Evolutionary conservation across 2,113 vertebrate genomes (phyloP).

Genomic region (Platichthys stellatus): DNA sequence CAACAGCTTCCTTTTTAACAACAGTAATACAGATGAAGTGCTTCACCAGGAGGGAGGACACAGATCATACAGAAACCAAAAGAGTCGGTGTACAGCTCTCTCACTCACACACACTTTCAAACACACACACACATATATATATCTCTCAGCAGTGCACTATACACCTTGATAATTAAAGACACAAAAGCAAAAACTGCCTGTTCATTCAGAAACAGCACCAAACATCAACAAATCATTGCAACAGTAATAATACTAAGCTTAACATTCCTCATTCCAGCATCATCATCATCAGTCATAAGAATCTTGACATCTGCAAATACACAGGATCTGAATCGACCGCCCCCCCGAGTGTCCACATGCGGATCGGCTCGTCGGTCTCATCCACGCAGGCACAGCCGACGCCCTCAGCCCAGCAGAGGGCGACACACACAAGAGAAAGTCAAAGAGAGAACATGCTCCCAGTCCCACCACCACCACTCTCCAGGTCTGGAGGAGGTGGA

Average conservation of each 20-base stretch:
- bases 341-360: conserved; percentile 57
- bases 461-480: not conserved
- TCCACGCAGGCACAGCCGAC: conserved; percentile 22
- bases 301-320: conserved; percentile 53
- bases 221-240: conserved; percentile 64
- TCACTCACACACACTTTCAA: not conserved
- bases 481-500: conserved; percentile 16
- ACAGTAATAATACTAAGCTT: conserved; percentile 75
- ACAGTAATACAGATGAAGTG: conserved; percentile 77
- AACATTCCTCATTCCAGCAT: conserved; percentile 71
- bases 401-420: conserved; percentile 79
- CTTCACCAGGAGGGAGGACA: conserved; percentile 46
- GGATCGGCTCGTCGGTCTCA: conserved; percentile 21
- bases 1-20: conserved; percentile 65
- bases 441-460: not conserved
- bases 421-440: not conserved
- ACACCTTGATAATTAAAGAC: conserved; percentile 65
- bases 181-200: conserved; percentile 64
- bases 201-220: conserved; percentile 70
- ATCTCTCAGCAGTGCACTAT: conserved; percentile 27
- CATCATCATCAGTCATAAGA: conserved; percentile 50
- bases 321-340: conserved; percentile 28
- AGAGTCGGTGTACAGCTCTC: conserved; percentile 36
- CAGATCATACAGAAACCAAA: conserved; percentile 65
- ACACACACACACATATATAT: not conserved